A percentile compares a stretch with the other conserved stretches of the same genome.
phyloP scores from a whole-genome alignment of 1,140 invertebrate species.

The Pantala flavescens region DNA sequence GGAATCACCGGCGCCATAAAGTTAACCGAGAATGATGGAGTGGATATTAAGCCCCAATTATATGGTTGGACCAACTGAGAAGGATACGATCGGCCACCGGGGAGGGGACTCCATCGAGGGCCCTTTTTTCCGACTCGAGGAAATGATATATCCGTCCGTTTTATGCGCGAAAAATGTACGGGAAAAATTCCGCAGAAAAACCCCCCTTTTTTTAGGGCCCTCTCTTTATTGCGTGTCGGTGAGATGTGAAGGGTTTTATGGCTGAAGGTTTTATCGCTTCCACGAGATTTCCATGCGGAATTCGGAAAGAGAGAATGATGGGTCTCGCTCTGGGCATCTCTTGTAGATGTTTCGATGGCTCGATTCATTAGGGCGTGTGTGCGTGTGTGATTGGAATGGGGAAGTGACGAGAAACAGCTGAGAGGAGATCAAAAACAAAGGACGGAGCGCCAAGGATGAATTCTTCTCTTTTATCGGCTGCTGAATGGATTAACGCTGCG shows the following conservation, averaged over 20 bases:
- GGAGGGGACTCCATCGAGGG: no score
- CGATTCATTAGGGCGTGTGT: neutral
- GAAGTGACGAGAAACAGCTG: no score
- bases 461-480: no score
- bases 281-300: neutral
- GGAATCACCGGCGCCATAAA: slow-evolving; percentile 7
- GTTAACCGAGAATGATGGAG: neutral
- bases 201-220: neutral
- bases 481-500: no score
- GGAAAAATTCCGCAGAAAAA: neutral
- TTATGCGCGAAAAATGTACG: neutral
- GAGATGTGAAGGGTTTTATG: neutral
- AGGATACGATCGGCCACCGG: neutral
- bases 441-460: no score
- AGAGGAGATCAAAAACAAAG: no score
- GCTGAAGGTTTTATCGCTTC: neutral
- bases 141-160: neutral
- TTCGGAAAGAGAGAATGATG: neutral
- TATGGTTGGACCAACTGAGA: neutral
- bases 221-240: slow-evolving; percentile 1
- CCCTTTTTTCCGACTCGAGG: neutral
- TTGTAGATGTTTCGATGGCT: neutral
- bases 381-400: neutral
- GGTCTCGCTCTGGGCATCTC: neutral
- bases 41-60: neutral